phyloP scores from a whole-genome alignment of 2,113 vertebrate species.

The Chitala chitala region DNA sequence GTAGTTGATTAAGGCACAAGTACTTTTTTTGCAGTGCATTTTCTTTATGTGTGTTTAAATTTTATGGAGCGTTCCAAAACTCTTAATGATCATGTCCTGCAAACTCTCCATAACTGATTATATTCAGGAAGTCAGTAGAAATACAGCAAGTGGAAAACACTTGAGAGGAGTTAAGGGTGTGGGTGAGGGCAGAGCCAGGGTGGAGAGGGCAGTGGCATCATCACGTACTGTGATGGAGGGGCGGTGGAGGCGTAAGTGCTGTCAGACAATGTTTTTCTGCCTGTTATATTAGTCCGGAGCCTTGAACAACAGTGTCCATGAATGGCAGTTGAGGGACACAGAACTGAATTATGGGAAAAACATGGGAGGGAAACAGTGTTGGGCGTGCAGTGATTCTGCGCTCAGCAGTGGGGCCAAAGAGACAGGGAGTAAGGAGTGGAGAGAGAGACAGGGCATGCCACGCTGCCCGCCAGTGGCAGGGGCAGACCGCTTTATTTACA shows the following conservation, averaged over 20 bases:
- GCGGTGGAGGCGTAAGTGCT: no score
- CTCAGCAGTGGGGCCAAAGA: no score
- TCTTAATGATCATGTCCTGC: background rate
- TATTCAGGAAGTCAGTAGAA: background rate
- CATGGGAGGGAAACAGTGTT: background rate
- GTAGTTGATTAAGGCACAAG: background rate
- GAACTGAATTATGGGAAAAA: background rate
- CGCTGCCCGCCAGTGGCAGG: conserved; percentile 40
- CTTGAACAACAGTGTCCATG: background rate
- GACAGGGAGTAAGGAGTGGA: conserved; percentile 5
- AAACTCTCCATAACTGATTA: background rate
- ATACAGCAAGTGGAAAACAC: background rate
- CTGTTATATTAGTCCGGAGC: background rate
- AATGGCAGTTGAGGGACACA: no score
- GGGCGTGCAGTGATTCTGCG: no score
- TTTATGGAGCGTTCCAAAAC: background rate
- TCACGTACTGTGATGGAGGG: background rate
- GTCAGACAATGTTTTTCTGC: background rate
- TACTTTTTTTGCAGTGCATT: no score
- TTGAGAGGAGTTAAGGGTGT: background rate
- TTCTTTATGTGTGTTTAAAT: background rate
- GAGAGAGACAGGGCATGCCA: conserved; percentile 18
- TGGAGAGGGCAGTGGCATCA: background rate
- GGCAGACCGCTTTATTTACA: conserved; percentile 64
- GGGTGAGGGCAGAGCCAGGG: background rate